Evolutionary conservation across 1,140 invertebrate genomes (phyloP).

Genomic region (Ptiloglossa arizonensis): DNA sequence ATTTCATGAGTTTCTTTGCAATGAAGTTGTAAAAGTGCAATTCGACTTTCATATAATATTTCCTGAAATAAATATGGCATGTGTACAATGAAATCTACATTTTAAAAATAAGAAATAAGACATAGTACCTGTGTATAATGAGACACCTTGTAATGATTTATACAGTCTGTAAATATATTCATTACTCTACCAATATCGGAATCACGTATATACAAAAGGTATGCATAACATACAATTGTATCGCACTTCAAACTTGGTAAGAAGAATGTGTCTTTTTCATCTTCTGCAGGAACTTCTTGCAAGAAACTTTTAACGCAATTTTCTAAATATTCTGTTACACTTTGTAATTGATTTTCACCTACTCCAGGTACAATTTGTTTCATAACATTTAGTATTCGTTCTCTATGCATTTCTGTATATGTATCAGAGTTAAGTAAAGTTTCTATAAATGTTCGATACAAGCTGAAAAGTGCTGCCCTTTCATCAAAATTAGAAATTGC

Average conservation of each 20-base stretch:
- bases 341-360: slow-evolving; percentile 49
- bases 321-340: slow-evolving; percentile 68
- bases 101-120: neutral
- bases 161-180: slow-evolving; percentile 66
- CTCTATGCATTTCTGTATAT: slow-evolving; percentile 57
- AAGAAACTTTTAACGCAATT: slow-evolving; percentile 66
- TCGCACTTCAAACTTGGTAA: slow-evolving; percentile 82
- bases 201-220: slow-evolving; percentile 79
- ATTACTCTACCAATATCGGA: slow-evolving; percentile 59
- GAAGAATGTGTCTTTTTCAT: slow-evolving; percentile 76
- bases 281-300: slow-evolving; percentile 9
- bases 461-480: slow-evolving; percentile 73
- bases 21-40: slow-evolving; percentile 79
- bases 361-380: slow-evolving; percentile 58
- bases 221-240: slow-evolving; percentile 82
- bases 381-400: slow-evolving; percentile 64
- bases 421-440: slow-evolving; percentile 71
- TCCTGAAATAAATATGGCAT: slow-evolving; percentile 66
- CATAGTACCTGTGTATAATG: slow-evolving; percentile 66
- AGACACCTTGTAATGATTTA: slow-evolving; percentile 66
- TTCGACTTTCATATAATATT: slow-evolving; percentile 75
- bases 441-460: slow-evolving; percentile 80
- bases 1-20: slow-evolving; percentile 57
- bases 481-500: slow-evolving; percentile 64
- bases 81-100: slow-evolving; percentile 3